Conservation (phyloP, 1,140 invertebrate species). For the Drosophila biarmipes region DNA sequence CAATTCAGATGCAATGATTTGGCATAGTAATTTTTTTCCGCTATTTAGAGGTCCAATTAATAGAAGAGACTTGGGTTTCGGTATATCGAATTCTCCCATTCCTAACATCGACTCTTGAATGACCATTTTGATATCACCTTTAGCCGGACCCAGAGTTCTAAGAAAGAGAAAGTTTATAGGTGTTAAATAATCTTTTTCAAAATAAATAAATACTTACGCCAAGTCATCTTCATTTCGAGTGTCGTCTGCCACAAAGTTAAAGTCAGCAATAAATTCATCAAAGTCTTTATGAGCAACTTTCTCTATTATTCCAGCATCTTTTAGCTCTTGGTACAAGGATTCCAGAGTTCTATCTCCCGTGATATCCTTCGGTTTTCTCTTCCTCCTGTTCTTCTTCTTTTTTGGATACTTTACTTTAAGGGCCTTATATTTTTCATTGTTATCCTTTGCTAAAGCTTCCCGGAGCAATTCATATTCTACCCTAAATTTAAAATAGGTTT, state of each 20-base stretch:
- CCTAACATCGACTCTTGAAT: slow-evolving; percentile 80
- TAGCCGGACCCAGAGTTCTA: slow-evolving; percentile 86
- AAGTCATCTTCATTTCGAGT: slow-evolving; percentile 79
- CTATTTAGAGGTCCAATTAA: slow-evolving; percentile 90
- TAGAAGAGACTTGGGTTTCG: slow-evolving; percentile 90
- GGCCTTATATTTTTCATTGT: slow-evolving; percentile 73
- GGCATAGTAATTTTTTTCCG: slow-evolving; percentile 91
- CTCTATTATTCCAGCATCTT: slow-evolving; percentile 90
- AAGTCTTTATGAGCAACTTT: slow-evolving; percentile 87
- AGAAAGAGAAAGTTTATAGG: neutral
- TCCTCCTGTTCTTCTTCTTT: slow-evolving; percentile 86
- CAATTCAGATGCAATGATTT: slow-evolving; percentile 92
- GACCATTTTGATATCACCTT: slow-evolving; percentile 87
- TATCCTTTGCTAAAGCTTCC: slow-evolving; percentile 85
- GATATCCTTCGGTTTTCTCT: slow-evolving; percentile 89
- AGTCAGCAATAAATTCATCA: slow-evolving; percentile 89
- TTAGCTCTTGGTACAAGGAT: slow-evolving; percentile 92
- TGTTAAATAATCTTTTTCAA: neutral
- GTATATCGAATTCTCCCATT: slow-evolving; percentile 88
- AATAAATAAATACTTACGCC: slow-evolving; percentile 54
- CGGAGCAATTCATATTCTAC: slow-evolving; percentile 86
- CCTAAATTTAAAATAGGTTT: slow-evolving; percentile 23
- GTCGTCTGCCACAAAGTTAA: slow-evolving; percentile 87
- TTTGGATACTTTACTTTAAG: slow-evolving; percentile 73
- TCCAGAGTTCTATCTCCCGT: slow-evolving; percentile 91